Conservation (phyloP, 2,888 invertebrate genomes). For the Andrena chrysosceles region DNA sequence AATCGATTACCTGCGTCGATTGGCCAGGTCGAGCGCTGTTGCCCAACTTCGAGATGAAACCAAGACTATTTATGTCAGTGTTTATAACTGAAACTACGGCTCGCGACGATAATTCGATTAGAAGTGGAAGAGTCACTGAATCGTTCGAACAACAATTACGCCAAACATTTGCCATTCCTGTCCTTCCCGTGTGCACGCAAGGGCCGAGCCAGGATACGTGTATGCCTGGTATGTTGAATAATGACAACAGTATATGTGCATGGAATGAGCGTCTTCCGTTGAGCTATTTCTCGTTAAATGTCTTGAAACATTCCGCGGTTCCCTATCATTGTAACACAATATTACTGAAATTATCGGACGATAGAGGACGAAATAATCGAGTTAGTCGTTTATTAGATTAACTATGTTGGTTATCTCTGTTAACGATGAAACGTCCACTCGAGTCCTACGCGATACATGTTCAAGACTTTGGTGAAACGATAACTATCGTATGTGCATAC, state of each 20-base stretch:
- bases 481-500: too few species aligned
- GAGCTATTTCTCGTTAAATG: background rate
- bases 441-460: too few species aligned
- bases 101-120: constrained; percentile 15
- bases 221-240: background rate
- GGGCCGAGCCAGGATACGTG: too few species aligned
- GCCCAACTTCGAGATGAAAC: constrained; percentile 43
- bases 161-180: background rate
- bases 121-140: constrained; percentile 28
- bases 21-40: constrained; percentile 7
- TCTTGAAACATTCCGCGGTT: background rate
- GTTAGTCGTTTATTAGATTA: background rate
- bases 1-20: constrained; percentile 58
- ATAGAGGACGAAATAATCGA: background rate
- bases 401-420: background rate
- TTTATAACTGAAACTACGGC: constrained; percentile 24
- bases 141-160: background rate
- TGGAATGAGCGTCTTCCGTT: background rate
- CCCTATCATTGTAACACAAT: background rate
- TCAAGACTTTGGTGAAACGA: too few species aligned
- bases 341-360: background rate
- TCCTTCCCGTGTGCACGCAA: too few species aligned
- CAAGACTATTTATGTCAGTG: background rate
- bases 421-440: too few species aligned
- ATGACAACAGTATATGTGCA: background rate